Evolutionary conservation across 2,797 vertebrate species (phyloP).

Genomic region (Melanotaenia maccullochi): DNA sequence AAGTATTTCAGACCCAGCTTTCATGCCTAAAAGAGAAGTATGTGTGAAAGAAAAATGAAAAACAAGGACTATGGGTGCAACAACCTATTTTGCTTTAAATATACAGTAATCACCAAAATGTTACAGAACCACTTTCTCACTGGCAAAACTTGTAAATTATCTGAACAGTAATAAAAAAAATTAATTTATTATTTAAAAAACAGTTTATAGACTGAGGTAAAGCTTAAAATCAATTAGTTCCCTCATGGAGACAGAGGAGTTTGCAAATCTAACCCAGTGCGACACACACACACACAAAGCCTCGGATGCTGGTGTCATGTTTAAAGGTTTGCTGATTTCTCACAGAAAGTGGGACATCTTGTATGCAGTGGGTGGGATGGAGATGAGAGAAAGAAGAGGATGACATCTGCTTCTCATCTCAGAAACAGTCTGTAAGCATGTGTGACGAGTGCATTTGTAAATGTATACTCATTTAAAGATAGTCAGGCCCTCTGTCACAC

Average conservation of each 20-base stretch:
- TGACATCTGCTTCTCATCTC: conserved; percentile 52
- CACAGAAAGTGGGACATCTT: conserved; percentile 57
- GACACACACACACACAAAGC: conserved; percentile 26
- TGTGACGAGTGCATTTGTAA: conserved; percentile 22
- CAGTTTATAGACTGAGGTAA: not conserved
- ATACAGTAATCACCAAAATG: not conserved
- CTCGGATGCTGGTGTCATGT: conserved; percentile 27
- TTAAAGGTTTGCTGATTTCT: conserved; percentile 47
- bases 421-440: conserved; percentile 5
- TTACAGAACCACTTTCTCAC: not conserved
- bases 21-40: no score
- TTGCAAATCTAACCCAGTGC: conserved; percentile 7
- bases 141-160: conserved; percentile 9
- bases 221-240: conserved; percentile 1
- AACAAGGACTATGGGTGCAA: no score
- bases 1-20: no score
- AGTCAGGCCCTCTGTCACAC: conserved; percentile 33
- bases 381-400: conserved; percentile 38
- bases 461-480: conserved; percentile 44
- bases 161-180: not conserved
- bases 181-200: not conserved
- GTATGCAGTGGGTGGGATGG: conserved; percentile 36
- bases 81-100: no score
- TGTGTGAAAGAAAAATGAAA: no score
- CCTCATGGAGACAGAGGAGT: conserved; percentile 18